Base-by-base conservation (phyloP, 53 echinoderm and acorn worm genomes). In the Mesocentrotus franciscanus region DNA sequence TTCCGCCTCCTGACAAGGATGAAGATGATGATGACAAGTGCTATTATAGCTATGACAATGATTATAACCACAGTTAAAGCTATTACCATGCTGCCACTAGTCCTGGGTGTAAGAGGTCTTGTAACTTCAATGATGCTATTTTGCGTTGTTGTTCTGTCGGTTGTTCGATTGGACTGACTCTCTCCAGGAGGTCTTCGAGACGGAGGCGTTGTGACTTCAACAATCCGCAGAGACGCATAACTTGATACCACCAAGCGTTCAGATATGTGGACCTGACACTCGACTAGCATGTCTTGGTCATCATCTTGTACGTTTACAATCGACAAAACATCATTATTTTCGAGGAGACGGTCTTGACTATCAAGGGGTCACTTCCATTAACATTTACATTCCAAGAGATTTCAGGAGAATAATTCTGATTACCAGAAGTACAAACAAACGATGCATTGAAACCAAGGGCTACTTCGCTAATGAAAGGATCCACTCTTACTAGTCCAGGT, bases 401-500 rank as follows among this genome's bases (percentile, higher is more conserved):
- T 12, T 75, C 29, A 18, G 74, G 62, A 55, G 56, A 64, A 75
- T 27, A 56, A 22, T 55, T 34, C 36, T 91, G 64, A 91, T 61
- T 72, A 92, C 74, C 68, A 22, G 92, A 39, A 8, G 74, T 56
- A 74, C 92, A 92, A 16, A 68, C 22, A 27, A 92, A 92, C n/a
- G 74, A 49, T 16, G 92, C 30, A 56, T 22, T 92, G 11, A 76
- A 92, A 8, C 92, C 92, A 34, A 74, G 56, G 35, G 71, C 6
- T 3, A 72, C 92, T 39, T 92, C 55, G 12, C 56, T 75, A 11
- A 92, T 74, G 92, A 92, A 92, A 24, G 92, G 92, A n/a, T 92
- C 58, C 3, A 92, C 92, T 56, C 92, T 70, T 9, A 92, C 92
- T 1, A 74, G 24, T 20, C 71, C 75, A 16, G 27, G 66, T 4